Evolutionary conservation across 2,888 invertebrate species (phyloP).

Genomic region (Cheilosia grossa): DNA sequence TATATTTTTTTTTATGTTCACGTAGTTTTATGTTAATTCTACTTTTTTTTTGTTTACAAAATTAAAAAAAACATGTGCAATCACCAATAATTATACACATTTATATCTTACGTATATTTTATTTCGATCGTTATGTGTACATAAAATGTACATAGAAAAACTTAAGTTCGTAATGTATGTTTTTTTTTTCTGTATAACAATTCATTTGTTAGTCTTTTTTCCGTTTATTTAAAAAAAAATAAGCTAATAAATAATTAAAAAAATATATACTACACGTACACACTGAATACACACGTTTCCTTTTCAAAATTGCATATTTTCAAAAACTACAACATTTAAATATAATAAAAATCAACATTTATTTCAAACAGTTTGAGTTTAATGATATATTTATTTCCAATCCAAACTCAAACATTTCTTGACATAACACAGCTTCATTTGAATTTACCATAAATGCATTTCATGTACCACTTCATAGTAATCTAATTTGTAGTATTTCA

Average conservation of each 20-base stretch:
- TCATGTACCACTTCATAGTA: background rate
- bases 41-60: constrained; percentile 26
- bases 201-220: constrained; percentile 12
- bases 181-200: background rate
- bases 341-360: background rate
- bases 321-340: background rate
- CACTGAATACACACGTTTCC: background rate
- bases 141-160: constrained; percentile 46
- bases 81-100: constrained; percentile 50
- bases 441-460: background rate
- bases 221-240: background rate
- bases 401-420: constrained; percentile 65
- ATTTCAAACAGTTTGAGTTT: constrained; percentile 55
- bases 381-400: constrained; percentile 70
- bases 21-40: background rate
- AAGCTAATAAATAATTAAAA: constrained; percentile 6
- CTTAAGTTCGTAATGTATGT: background rate
- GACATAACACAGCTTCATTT: constrained; percentile 22
- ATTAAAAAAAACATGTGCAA: constrained; percentile 55
- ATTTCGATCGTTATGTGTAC: constrained; percentile 53
- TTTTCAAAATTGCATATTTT: constrained; percentile 12
- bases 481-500: constrained; percentile 15
- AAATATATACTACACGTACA: background rate
- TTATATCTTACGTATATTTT: constrained; percentile 38
- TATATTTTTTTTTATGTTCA: constrained; percentile 16